Evolutionary conservation across 2,797 vertebrate species (phyloP).

Genomic region (Enteromius paludinosus): DNA sequence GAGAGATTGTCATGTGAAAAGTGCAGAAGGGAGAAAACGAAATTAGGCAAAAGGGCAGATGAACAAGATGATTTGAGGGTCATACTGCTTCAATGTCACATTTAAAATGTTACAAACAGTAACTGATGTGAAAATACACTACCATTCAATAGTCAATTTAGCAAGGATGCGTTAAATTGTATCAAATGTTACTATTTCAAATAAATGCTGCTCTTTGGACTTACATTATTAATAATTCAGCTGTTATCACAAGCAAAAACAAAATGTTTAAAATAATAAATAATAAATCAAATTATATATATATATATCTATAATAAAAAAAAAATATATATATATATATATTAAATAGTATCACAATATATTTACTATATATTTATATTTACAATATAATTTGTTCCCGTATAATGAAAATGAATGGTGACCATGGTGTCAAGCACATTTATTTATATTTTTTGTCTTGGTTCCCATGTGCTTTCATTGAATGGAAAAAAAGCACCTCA

Average conservation of each 20-base stretch:
- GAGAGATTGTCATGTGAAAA: slow-evolving; percentile 50
- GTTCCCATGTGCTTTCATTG: not conserved
- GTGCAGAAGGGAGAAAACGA: slow-evolving; percentile 16
- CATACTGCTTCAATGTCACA: not conserved
- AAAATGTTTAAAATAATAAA: not conserved
- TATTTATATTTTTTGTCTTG: not conserved
- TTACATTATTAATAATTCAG: not conserved
- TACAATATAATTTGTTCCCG: no score
- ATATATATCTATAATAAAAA: no score
- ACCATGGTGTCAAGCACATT: not conserved
- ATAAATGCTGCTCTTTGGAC: not conserved
- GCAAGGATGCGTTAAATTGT: no score
- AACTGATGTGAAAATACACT: not conserved
- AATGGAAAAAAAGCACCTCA: not conserved
- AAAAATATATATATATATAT: not conserved
- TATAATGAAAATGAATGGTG: not conserved
- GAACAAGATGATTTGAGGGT: slow-evolving; percentile 34
- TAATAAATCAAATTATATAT: no score
- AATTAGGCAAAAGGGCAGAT: slow-evolving; percentile 17
- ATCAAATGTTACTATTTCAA: not conserved
- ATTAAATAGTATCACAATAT: not conserved
- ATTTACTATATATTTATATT: no score
- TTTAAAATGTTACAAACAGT: not conserved
- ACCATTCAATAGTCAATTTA: not conserved
- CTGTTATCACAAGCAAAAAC: not conserved